Conservation (phyloP, 2,888 invertebrate genomes). For the Oscheius sp. region DNA sequence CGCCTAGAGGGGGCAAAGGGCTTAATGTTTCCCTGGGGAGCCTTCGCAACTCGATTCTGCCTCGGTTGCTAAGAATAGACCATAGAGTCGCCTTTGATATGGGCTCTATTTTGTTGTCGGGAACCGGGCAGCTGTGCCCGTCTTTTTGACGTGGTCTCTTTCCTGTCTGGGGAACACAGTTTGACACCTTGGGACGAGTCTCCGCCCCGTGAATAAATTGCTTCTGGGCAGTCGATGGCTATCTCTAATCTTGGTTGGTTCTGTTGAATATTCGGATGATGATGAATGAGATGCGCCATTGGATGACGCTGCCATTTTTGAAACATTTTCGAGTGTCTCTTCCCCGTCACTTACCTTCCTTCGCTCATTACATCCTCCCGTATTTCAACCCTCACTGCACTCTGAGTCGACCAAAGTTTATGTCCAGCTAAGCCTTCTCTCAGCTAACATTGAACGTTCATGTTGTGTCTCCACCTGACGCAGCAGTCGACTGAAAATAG, state of each 20-base stretch:
- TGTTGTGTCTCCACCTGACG: not conserved
- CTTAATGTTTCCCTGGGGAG: slow-evolving; percentile 17
- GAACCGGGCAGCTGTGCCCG: not conserved
- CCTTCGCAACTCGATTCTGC: slow-evolving; percentile 28
- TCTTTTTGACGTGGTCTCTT: not conserved
- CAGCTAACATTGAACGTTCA: not conserved
- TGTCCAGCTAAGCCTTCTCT: not conserved
- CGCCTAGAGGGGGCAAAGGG: slow-evolving; percentile 2
- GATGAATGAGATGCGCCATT: slow-evolving; percentile 10
- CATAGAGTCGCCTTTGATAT: not conserved
- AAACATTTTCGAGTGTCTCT: not conserved
- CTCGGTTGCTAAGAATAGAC: slow-evolving; percentile 27
- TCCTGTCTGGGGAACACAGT: not conserved
- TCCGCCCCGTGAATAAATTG: slow-evolving; percentile 1
- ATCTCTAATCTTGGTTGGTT: slow-evolving; percentile 20
- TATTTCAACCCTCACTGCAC: too few species aligned
- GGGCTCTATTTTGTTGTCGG: not conserved
- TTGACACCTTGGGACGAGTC: slow-evolving; percentile 1
- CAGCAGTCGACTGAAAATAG: too few species aligned
- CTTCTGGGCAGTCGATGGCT: slow-evolving; percentile 2
- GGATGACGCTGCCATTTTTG: not conserved
- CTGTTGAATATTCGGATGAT: slow-evolving; percentile 27
- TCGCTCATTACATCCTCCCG: not conserved
- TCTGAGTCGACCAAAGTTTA: too few species aligned
- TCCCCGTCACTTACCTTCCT: not conserved